Conservation (phyloP, 2,888 invertebrate species). For the Yponomeuta cagnagella region DNA sequence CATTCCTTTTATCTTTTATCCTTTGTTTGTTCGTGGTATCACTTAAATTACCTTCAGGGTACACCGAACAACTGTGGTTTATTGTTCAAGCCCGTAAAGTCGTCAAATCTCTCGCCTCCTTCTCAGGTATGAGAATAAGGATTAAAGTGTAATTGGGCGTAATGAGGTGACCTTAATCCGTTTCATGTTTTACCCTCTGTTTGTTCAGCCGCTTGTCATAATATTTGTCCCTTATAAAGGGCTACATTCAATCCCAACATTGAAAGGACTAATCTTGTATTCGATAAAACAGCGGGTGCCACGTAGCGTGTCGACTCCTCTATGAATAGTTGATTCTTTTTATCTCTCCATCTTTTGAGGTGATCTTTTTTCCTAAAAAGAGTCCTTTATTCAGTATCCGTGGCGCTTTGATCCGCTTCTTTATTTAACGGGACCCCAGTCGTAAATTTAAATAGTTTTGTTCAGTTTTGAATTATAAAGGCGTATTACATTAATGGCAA, state of each 20-base stretch:
- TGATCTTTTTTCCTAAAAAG: constrained; percentile 43
- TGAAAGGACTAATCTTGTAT: constrained; percentile 62
- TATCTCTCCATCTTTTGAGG: constrained; percentile 59
- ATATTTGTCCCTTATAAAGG: constrained; percentile 60
- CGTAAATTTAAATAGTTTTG: constrained; percentile 69
- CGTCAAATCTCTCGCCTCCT: background rate
- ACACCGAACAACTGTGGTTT: background rate
- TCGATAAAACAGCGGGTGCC: constrained; percentile 73
- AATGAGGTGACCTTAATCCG: constrained; percentile 48
- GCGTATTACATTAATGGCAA: constrained; percentile 71
- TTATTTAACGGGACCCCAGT: constrained; percentile 66
- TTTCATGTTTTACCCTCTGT: constrained; percentile 43
- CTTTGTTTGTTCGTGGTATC: background rate
- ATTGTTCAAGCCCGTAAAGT: background rate
- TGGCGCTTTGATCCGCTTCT: constrained; percentile 69
- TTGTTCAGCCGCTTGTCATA: constrained; percentile 61
- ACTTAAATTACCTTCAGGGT: background rate
- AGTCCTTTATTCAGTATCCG: constrained; percentile 57
- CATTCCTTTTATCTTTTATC: background rate
- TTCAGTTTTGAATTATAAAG: constrained; percentile 71
- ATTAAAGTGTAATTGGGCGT: constrained; percentile 38
- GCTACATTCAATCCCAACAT: constrained; percentile 45
- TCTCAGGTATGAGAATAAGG: constrained; percentile 28
- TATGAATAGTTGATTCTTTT: constrained; percentile 62
- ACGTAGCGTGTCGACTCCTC: constrained; percentile 39